Evolutionary conservation across 2,888 invertebrate genomes (phyloP).

Genomic region (Metellina segmentata): DNA sequence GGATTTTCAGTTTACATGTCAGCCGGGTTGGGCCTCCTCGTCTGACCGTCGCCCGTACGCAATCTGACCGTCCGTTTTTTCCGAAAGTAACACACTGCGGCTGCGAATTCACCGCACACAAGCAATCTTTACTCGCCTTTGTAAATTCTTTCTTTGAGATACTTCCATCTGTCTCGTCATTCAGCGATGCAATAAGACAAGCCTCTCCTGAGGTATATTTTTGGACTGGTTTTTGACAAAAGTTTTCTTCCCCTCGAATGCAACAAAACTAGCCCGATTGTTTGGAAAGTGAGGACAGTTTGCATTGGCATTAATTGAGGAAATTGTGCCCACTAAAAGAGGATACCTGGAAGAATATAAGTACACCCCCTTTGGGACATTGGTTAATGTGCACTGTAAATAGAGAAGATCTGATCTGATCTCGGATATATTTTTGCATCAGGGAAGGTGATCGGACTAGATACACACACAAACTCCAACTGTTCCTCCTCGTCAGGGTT

Average conservation of each 20-base stretch:
- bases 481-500: neutral
- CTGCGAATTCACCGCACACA: neutral
- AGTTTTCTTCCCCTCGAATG: too few species aligned
- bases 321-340: neutral
- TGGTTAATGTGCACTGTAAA: neutral
- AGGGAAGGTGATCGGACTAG: neutral
- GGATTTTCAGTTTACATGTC: constrained; percentile 75
- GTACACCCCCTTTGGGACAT: neutral
- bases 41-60: constrained; percentile 65
- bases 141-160: too few species aligned
- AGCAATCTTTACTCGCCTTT: neutral
- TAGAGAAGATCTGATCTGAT: neutral
- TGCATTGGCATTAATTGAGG: too few species aligned
- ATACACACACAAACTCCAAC: neutral
- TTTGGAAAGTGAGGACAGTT: too few species aligned
- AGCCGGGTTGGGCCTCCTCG: constrained; percentile 52
- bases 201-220: too few species aligned
- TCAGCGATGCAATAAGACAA: too few species aligned
- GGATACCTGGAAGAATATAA: neutral
- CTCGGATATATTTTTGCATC: neutral
- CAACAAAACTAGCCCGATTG: too few species aligned
- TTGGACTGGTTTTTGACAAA: too few species aligned
- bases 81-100: constrained; percentile 2
- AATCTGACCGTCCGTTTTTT: constrained; percentile 62
- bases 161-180: too few species aligned